A percentile compares a stretch with the other conserved stretches of the same genome.
Conservation (phyloP, 2,888 invertebrate genomes). For the Cephus pygmeus region DNA sequence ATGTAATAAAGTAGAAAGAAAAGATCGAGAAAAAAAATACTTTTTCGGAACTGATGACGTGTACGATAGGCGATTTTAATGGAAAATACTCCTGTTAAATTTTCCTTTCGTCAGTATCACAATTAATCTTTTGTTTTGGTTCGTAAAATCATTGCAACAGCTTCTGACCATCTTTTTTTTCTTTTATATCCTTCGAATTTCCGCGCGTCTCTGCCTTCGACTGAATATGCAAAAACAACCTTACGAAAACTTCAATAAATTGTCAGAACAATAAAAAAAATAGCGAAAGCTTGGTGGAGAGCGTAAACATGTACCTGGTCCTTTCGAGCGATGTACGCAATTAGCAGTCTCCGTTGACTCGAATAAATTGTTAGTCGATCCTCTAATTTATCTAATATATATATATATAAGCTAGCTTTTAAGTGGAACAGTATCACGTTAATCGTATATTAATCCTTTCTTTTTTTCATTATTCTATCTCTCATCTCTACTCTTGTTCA, state of each 20-base stretch:
- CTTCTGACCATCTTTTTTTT: neutral
- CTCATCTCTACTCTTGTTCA: neutral
- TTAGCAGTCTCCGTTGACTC: conserved; percentile 1
- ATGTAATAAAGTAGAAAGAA: neutral
- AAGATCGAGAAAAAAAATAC: no score
- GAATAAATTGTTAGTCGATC: neutral
- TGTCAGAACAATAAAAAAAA: no score
- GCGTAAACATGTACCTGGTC: conserved; percentile 7
- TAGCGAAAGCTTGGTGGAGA: neutral
- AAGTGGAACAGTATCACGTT: neutral
- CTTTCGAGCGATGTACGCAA: conserved; percentile 9
- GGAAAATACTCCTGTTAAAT: neutral
- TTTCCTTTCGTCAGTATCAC: neutral
- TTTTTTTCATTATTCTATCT: neutral
- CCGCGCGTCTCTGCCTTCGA: neutral
- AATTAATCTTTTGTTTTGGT: neutral
- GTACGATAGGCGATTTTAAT: neutral
- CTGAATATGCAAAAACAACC: neutral
- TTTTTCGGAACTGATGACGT: neutral
- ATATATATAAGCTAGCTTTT: neutral
- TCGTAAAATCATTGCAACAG: neutral
- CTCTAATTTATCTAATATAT: neutral
- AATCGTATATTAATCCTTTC: neutral
- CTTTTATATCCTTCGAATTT: neutral
- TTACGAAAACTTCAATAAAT: neutral